Percentiles rank a stretch among this genome's conserved stretches.
Conservation (phyloP, 2,888 invertebrate species). For the Morpho deidamia region DNA sequence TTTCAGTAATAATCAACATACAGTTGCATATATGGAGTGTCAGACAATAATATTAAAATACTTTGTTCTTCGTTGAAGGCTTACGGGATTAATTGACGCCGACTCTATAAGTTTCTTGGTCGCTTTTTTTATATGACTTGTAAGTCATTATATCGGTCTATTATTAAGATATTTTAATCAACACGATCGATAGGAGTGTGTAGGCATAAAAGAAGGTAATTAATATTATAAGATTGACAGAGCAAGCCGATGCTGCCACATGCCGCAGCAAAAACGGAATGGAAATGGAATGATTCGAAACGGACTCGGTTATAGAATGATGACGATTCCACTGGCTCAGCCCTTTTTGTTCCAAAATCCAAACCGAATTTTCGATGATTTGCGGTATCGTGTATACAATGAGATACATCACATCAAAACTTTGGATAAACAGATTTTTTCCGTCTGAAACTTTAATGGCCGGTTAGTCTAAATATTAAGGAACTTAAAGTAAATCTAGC, state of each 20-base stretch:
- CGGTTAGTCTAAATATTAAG: no score
- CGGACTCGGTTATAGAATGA: constrained; percentile 58
- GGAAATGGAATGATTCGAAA: constrained; percentile 70
- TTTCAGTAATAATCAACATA: no score
- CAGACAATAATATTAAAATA: not conserved
- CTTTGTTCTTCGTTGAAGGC: constrained; percentile 3
- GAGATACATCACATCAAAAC: constrained; percentile 11
- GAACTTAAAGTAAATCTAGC: no score
- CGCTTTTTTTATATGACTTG: constrained; percentile 37
- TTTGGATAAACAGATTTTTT: not conserved
- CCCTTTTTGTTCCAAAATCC: constrained; percentile 55
- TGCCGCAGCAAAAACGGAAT: constrained; percentile 70
- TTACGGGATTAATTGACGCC: constrained; percentile 34
- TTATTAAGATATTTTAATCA: constrained; percentile 77
- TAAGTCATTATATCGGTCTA: constrained; percentile 55
- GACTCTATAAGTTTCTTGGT: constrained; percentile 33
- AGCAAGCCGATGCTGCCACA: constrained; percentile 56
- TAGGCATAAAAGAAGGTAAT: constrained; percentile 71
- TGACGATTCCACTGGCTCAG: constrained; percentile 51
- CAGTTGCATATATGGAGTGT: no score
- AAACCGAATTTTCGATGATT: constrained; percentile 52
- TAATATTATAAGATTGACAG: constrained; percentile 67
- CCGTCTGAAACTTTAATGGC: no score
- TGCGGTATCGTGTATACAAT: constrained; percentile 37
- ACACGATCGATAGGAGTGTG: constrained; percentile 66